Evolutionary conservation across 2,888 invertebrate species (phyloP).

Genomic region (Pterostichus madidus): DNA sequence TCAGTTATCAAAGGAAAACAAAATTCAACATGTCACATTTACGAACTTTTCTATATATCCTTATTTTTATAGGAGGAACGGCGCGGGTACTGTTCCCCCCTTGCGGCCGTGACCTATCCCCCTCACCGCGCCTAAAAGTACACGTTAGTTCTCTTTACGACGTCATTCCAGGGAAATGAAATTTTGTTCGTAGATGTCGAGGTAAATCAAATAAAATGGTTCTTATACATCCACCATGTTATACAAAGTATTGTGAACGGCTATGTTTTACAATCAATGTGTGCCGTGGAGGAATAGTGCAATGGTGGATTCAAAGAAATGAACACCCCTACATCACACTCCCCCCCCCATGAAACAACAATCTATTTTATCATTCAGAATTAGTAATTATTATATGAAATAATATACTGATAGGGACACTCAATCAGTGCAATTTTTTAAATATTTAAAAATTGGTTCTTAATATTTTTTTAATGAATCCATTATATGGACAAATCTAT

Average conservation of each 20-base stretch:
- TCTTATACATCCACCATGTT: constrained; percentile 65
- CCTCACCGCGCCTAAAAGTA: constrained; percentile 36
- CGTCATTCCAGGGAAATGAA: constrained; percentile 76
- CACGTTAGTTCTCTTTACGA: constrained; percentile 74
- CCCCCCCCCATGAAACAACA: no score
- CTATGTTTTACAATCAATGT: constrained; percentile 63
- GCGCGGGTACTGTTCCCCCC: constrained; percentile 19
- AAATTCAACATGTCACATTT: constrained; percentile 75
- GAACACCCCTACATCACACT: no score
- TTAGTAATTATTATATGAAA: no score
- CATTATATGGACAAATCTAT: no score
- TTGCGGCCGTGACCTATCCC: constrained; percentile 30
- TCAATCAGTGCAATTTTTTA: no score
- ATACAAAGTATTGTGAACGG: constrained; percentile 64
- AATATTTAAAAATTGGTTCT: no score
- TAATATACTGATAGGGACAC: no score
- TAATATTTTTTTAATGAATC: no score
- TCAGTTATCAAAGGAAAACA: constrained; percentile 68
- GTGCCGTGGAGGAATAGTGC: neutral
- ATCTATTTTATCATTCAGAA: no score
- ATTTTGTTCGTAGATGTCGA: constrained; percentile 76
- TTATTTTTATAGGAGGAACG: constrained; percentile 70
- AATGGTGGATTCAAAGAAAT: no score
- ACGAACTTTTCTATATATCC: constrained; percentile 74
- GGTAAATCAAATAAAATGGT: constrained; percentile 72